Evolutionary conservation across 2,113 vertebrate genomes (phyloP).

Genomic region (Onychostoma macrolepis): DNA sequence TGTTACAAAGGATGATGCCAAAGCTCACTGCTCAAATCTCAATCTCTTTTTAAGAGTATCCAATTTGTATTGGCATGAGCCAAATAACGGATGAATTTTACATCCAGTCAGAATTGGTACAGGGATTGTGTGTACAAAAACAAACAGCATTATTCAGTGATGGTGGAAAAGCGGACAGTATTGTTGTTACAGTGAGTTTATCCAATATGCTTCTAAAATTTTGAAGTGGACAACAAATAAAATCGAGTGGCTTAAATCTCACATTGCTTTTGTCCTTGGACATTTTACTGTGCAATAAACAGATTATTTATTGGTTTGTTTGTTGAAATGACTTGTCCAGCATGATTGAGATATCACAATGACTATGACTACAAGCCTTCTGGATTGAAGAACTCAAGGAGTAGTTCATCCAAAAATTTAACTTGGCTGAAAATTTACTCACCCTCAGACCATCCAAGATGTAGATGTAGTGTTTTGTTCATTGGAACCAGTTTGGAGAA

Average conservation of each 20-base stretch:
- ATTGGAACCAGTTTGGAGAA: background rate
- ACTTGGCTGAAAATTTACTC: background rate
- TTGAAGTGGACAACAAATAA: background rate
- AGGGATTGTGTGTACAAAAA: background rate
- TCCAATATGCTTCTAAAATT: background rate
- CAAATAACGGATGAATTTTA: background rate
- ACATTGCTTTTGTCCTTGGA: background rate
- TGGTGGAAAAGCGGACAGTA: background rate
- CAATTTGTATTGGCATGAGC: background rate
- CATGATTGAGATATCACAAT: slow-evolving; percentile 4
- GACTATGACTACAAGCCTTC: background rate
- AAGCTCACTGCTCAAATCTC: background rate
- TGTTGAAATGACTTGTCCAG: slow-evolving; percentile 12
- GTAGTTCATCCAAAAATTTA: background rate
- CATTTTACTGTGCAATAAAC: slow-evolving; percentile 33
- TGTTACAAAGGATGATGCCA: background rate
- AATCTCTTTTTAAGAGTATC: background rate
- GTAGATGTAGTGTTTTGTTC: background rate
- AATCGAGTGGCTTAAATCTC: background rate
- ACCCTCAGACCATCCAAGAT: background rate
- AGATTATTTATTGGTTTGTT: slow-evolving; percentile 15
- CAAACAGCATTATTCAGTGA: background rate
- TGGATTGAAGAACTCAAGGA: background rate
- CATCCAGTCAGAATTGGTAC: background rate
- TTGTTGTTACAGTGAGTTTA: background rate